Evolutionary conservation across 2,888 invertebrate genomes (phyloP).

Genomic region (Loripinus fragilis): DNA sequence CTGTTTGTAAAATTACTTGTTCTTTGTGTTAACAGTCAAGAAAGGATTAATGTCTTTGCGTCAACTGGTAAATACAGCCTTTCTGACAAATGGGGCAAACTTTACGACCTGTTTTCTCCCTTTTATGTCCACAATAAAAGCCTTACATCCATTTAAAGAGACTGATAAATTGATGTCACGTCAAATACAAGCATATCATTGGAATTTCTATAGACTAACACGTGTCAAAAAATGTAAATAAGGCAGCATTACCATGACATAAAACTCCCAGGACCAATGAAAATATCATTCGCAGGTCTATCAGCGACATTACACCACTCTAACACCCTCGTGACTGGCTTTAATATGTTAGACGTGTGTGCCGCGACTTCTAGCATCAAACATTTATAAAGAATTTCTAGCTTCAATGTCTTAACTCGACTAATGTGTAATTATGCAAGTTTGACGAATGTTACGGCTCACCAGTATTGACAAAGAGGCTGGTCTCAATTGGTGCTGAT

Average conservation of each 20-base stretch:
- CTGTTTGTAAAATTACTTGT: too few species aligned
- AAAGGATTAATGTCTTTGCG: too few species aligned
- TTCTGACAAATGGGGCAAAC: neutral
- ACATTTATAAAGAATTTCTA: neutral
- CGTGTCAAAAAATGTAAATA: conserved; percentile 7
- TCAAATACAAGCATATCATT: neutral
- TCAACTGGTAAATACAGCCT: too few species aligned
- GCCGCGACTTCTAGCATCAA: neutral
- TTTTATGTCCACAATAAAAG: neutral
- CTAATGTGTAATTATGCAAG: conserved; percentile 19
- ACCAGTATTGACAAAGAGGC: conserved; percentile 9
- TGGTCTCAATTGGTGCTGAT: neutral
- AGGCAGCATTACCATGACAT: neutral
- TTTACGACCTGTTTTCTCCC: neutral
- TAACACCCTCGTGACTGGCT: conserved; percentile 13
- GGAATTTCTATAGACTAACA: conserved; percentile 14
- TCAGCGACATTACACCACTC: conserved; percentile 3
- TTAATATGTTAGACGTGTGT: conserved; percentile 15
- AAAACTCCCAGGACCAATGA: conserved; percentile 3
- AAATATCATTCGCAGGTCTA: neutral
- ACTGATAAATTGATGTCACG: conserved; percentile 5
- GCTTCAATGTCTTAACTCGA: neutral
- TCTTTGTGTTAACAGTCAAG: too few species aligned
- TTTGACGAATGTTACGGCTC: neutral
- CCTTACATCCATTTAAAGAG: conserved; percentile 5